These are phyloP conservation scores for Automeris io DNA, from an alignment of 2,888 invertebrate species.

Conservation along the genomic window DNA sequence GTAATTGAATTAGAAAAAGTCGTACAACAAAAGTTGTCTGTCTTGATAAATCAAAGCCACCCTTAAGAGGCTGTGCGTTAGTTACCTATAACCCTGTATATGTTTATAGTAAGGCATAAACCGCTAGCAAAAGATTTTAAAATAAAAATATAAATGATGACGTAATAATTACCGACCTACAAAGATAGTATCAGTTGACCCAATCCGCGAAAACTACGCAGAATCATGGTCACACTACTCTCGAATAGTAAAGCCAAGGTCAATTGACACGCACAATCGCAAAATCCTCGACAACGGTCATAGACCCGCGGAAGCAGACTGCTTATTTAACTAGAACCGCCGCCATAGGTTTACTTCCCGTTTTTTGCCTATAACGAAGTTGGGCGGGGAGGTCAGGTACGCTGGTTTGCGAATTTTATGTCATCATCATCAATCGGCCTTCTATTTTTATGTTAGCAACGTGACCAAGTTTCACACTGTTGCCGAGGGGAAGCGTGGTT, in stretches of 20 bases:
- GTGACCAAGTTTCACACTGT: slow-evolving; percentile 38
- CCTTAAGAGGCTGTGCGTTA: too few relatives aligned
- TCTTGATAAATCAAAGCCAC: too few relatives aligned
- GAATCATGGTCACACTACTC: slow-evolving; percentile 32
- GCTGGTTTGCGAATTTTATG: slow-evolving; percentile 49
- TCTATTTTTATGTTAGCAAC: slow-evolving; percentile 51
- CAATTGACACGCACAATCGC: slow-evolving; percentile 45
- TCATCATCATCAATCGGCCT: slow-evolving; percentile 57
- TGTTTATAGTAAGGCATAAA: too few relatives aligned
- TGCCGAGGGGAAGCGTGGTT: slow-evolving; percentile 24
- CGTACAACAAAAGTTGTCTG: too few relatives aligned
- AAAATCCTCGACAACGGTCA: slow-evolving; percentile 64
- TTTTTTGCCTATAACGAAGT: slow-evolving; percentile 16
- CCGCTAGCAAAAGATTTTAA: too few relatives aligned
- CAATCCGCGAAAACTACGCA: slow-evolving; percentile 16
- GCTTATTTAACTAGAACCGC: slow-evolving; percentile 41
- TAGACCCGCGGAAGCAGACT: slow-evolving; percentile 62
- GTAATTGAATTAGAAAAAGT: too few relatives aligned
- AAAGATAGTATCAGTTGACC: slow-evolving; percentile 13
- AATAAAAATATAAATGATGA: background rate
- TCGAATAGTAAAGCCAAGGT: slow-evolving; percentile 65
- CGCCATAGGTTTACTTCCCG: slow-evolving; percentile 37
- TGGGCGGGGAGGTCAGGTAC: slow-evolving; percentile 22
- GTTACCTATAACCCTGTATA: too few relatives aligned
- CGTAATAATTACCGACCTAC: slow-evolving; percentile 9